Conservation (phyloP, 2,888 invertebrate species). For the Euclidia mi region DNA sequence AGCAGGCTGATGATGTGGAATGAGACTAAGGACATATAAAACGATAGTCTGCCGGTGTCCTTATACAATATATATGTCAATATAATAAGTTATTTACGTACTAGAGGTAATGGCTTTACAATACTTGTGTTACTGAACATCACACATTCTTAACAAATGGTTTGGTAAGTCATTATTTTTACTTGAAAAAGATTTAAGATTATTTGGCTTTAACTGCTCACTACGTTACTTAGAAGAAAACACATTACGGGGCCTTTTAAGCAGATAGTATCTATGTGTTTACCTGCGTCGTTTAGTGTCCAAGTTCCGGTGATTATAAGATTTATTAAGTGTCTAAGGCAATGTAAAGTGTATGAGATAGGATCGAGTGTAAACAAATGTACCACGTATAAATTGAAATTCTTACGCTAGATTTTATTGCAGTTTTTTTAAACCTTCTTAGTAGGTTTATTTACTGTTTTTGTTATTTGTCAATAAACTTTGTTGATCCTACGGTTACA, state of each 20-base stretch:
- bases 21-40: too few relatives aligned
- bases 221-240: background rate
- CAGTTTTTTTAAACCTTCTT: too few relatives aligned
- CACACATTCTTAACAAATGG: slow-evolving; percentile 1
- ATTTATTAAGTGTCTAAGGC: background rate
- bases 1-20: too few relatives aligned
- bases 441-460: too few relatives aligned
- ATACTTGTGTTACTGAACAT: background rate
- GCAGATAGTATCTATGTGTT: background rate
- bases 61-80: background rate
- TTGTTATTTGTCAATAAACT: too few relatives aligned
- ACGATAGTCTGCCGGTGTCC: too few relatives aligned
- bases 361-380: too few relatives aligned
- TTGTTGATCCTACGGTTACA: too few relatives aligned
- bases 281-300: background rate
- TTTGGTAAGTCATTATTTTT: slow-evolving; percentile 3
- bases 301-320: background rate
- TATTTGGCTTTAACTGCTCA: background rate
- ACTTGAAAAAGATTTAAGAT: background rate
- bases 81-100: slow-evolving; percentile 5
- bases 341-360: background rate
- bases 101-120: too few relatives aligned
- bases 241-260: background rate
- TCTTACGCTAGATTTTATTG: too few relatives aligned
- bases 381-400: too few relatives aligned